Base-by-base conservation (phyloP, 2,797 vertebrate genomes). In the Erpetoichthys calabaricus region DNA sequence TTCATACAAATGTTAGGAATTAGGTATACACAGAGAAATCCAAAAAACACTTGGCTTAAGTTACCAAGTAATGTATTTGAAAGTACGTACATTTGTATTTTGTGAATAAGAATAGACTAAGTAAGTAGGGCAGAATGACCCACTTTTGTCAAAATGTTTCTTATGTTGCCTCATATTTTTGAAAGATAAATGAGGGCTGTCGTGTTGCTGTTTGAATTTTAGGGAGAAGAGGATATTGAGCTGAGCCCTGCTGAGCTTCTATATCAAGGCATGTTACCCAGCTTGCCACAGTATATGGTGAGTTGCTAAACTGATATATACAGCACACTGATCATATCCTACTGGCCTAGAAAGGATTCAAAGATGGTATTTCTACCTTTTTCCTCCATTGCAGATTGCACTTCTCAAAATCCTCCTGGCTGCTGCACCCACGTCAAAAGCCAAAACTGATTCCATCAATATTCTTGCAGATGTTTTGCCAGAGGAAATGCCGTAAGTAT, bases 401-500 rank as follows among this genome's bases (percentile, higher is more conserved):
- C 78, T 99, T 64, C 81, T 99, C 68, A 98, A 98, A 80, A 97
- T 99, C 67, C 82, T 99, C 2, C 83, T 99, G 0, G 94, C 94
- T 4, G 96, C 94, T 58, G 96, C 94, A 9, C 96, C 96, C 2
- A 99, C 96, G 25, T 99, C 96, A 62, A 99, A 99, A 81, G 94
- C 96, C 71, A 99, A 99, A 77, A 99, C 96, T 0, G 96, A 99
- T 72, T 99, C 96, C 25, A 99, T 99, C 75, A 98, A 99, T 69
- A 99, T 99, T 79, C 73, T 99, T 60, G 96, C 96, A 0, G 96
- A 99, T 0, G 93, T 99, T 49, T 73, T 98, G 61, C 94, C 96
- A 0, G 96, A 99, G 70, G 96, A 99, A 75, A 99, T 99, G 96
- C 96, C 96, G 96, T 99, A 80, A 92, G 92, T 91, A 45, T n/a